A percentile compares a stretch with the other conserved stretches of the same genome.
Conservation (phyloP, 2,113 vertebrate species). For the Alligator mississippiensis region DNA sequence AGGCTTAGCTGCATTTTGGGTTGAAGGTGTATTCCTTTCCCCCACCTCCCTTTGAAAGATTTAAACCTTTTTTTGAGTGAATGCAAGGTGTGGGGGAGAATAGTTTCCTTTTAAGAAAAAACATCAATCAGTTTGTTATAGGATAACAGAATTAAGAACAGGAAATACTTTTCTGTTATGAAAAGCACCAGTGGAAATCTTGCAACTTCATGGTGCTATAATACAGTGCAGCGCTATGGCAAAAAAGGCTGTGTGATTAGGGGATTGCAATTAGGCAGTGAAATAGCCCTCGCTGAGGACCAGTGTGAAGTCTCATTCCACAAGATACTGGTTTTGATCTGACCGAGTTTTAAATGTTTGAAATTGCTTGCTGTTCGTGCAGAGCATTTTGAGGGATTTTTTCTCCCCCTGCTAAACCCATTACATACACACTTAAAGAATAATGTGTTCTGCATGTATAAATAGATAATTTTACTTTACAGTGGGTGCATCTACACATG, state of each 20-base stretch:
- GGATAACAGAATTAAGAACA: too few species aligned
- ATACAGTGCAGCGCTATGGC: background rate
- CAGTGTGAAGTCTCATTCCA: conserved; percentile 1
- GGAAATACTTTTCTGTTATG: background rate
- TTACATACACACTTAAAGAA: background rate
- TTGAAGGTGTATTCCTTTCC: background rate
- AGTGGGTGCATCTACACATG: background rate
- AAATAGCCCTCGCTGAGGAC: background rate
- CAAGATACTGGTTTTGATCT: conserved; percentile 37
- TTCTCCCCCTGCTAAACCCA: background rate
- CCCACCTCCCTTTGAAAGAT: background rate
- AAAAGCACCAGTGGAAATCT: background rate
- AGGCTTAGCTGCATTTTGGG: background rate
- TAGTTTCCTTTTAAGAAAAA: background rate
- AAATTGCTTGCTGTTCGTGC: background rate
- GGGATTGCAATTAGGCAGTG: background rate
- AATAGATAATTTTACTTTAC: conserved; percentile 9
- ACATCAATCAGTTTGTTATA: too few species aligned
- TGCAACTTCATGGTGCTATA: background rate
- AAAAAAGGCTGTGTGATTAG: too few species aligned
- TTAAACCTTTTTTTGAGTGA: background rate
- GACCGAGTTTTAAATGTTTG: conserved; percentile 7
- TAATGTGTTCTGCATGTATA: background rate
- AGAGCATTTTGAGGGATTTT: background rate
- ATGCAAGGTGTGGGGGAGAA: background rate